Base-by-base conservation (phyloP, 2,113 vertebrate species). In the Actenoides hombroni region DNA sequence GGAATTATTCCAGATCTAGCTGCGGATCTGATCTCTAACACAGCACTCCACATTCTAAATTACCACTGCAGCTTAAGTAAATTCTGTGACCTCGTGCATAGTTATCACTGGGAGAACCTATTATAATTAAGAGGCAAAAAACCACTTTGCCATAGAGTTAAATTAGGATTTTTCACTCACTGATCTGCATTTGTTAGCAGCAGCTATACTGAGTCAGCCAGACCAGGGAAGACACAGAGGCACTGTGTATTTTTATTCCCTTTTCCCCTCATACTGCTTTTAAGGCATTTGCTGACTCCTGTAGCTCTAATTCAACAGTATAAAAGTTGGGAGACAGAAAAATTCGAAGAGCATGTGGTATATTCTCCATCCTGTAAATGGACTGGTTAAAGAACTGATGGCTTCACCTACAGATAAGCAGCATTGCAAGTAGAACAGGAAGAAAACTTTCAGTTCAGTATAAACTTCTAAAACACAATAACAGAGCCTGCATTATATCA, bases 1-100 rank as follows among this genome's bases (percentile, higher is more conserved):
- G 93, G 95, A 96, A 87, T 92, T 95, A 91, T 87, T 96, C 81
- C 95, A 97, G 82, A 89, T 94, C 69, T 92, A 42, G 60, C 73
- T 82, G 77, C 4, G 6, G 74, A 96, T 96, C 91, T 79, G 74
- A 79, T 92, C 90, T 71, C 65, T 84, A 86, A 61, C 79, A 63
- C 67, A 89, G 86, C 87, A 82, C 74, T 93, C 70, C 54, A 65
- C 83, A 51, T 88, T 94, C 91, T 94, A 84, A 87, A 93, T 92
- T 69, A 94, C 54, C 65, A 68, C 69, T 69, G 14, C 69, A 69
- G 51, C 84, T 95, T 48, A 74, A 86, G 77, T 84, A 75, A 84
- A 89, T 90, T 93, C 77, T 84, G 48, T 21, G 65, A 83, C 48
- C 46, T 42, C 59, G 26, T 75, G 53, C 57, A 29, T 71, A 71